phyloP scores from a whole-genome alignment of 2,113 vertebrate genomes.

The Meleagris gallopavo region DNA sequence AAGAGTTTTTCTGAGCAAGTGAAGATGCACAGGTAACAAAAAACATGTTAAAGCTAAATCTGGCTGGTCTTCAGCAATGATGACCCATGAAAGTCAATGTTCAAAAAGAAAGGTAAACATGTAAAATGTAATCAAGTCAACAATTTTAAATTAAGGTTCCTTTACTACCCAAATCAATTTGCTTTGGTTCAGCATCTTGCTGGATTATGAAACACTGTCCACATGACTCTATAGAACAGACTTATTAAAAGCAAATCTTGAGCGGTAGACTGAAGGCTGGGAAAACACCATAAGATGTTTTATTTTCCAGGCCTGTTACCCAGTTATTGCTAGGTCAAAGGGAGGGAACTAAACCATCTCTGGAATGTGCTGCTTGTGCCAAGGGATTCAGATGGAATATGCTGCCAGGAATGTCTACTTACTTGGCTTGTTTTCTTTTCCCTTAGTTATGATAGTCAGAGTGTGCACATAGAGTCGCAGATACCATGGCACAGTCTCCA shows the following conservation, averaged over 20 bases:
- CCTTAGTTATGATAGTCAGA: constrained; percentile 90
- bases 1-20: not conserved
- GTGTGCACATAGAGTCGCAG: constrained; percentile 96
- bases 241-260: not conserved
- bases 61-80: not conserved
- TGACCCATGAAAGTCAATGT: not conserved
- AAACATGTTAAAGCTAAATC: not conserved
- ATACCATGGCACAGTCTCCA: constrained; percentile 96
- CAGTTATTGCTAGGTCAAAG: not conserved
- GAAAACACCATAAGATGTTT: not conserved
- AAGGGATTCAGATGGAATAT: not conserved
- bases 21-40: not conserved
- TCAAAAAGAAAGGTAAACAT: not conserved
- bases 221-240: not conserved
- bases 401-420: constrained; percentile 19
- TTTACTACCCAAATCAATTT: not conserved
- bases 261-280: not conserved
- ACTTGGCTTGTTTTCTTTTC: constrained; percentile 95
- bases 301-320: not conserved
- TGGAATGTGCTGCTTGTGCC: not conserved
- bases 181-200: not conserved
- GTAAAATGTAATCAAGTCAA: not conserved
- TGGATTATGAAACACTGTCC: not conserved
- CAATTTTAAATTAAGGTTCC: not conserved
- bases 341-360: not conserved